Evolutionary conservation across 2,888 invertebrate species (phyloP), one percentile per base, ranked within the genome.

Genomic region (Apodemia zela): DNA sequence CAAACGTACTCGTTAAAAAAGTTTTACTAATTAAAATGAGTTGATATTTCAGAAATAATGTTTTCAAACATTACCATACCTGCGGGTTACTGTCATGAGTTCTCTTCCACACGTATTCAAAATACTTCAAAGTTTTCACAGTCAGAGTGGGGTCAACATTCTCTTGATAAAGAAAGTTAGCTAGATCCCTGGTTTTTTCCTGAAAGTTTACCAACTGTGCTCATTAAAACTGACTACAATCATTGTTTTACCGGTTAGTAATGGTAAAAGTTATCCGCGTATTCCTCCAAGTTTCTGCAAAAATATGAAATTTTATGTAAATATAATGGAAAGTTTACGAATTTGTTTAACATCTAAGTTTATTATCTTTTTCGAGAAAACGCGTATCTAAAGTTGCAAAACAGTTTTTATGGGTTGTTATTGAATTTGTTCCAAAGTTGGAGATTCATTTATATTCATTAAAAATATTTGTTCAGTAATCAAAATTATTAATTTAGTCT

Each of bases 41-140:
- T 42, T 15, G 15, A 42, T 42, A 42, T 13, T 15, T 15, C 5
- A 42, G 15, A 42, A 38, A 42, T 42, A 42, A 15, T 42, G 42
- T 49, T 49, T 49, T 49, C 15, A 17, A 33, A 33, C 7, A 17
- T n/a, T 17, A 47, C 77, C 69, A 67, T 42, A 87, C 89, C 78
- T 92, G 92, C 15, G 91, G 86, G 66, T 90, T 85, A 69, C 89
- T 88, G 10, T 92, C 92, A 63, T 87, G 87, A 2, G 92, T 93
- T 70, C 92, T 82, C 68, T 89, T 90, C 93, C 93, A 93, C 54
- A 89, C 85, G 71, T 93, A 93, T 73, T 92, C 90, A 64, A 92
- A 90, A 77, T 93, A 92, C 71, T 85, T 87, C 72, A 89, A 70
- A 35, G 93, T 85, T 79, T 86, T 89, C 61, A 75, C 75, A 11